Percentiles rank a stretch among this genome's conserved stretches.
These are phyloP conservation scores for Melanostoma mellinum DNA, from an alignment of 2,888 invertebrate genomes.

Conservation along the genomic window DNA sequence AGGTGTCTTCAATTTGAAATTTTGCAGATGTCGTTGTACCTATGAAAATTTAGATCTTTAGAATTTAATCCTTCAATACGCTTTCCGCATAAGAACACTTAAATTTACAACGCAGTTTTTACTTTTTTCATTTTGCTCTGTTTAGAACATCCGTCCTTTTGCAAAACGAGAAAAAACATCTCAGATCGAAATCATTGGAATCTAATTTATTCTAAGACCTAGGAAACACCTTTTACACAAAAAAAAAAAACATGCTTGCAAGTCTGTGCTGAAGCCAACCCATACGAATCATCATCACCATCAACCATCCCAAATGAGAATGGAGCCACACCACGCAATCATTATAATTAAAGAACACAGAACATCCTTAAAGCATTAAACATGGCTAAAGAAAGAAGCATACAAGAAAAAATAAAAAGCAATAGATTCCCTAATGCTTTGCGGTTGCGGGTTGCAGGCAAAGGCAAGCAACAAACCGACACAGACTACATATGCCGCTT, in stretches of 20 bases:
- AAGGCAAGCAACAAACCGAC: constrained; percentile 39
- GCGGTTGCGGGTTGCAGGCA: constrained; percentile 45
- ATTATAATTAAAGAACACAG: constrained; percentile 65
- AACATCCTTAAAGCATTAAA: constrained; percentile 60
- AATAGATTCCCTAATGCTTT: constrained; percentile 64
- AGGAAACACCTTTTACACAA: constrained; percentile 51
- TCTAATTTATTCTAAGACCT: constrained; percentile 61
- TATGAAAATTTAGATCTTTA: too few relatives aligned
- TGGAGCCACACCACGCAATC: constrained; percentile 62
- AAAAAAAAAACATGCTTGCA: not conserved
- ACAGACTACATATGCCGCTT: constrained; percentile 61
- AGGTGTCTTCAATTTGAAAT: too few relatives aligned
- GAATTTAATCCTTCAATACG: too few relatives aligned
- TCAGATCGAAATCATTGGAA: constrained; percentile 58
- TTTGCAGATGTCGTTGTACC: too few relatives aligned
- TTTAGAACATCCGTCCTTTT: constrained; percentile 18
- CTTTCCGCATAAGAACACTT: too few relatives aligned
- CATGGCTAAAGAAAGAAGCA: constrained; percentile 33
- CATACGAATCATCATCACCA: constrained; percentile 61
- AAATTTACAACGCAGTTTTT: too few relatives aligned
- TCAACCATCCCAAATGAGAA: constrained; percentile 55
- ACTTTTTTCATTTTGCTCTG: too few relatives aligned
- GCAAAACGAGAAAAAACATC: constrained; percentile 9
- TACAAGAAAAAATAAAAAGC: constrained; percentile 19
- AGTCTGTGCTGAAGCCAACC: not conserved